Percentiles rank a stretch among this genome's conserved stretches.
Evolutionary conservation across 2,888 invertebrate species (phyloP).

Genomic region (Theristus sp.): DNA sequence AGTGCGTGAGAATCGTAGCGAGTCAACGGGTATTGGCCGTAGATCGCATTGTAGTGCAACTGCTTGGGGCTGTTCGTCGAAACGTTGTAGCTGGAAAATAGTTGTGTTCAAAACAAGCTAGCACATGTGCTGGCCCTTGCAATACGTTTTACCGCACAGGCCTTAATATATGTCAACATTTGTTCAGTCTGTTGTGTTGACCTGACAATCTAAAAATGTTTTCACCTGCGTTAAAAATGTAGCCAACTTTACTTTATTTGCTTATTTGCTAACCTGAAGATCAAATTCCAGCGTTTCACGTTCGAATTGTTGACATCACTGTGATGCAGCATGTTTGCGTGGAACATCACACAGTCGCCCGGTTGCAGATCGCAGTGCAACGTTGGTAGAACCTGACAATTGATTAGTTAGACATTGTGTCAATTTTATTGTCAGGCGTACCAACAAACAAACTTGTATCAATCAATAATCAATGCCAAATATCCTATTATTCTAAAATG

Average conservation of each 20-base stretch:
- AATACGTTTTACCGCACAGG: too few relatives aligned
- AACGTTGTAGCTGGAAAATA: conserved; percentile 1
- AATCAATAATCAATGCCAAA: too few relatives aligned
- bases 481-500: too few relatives aligned
- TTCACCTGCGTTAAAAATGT: too few relatives aligned
- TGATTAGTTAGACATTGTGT: too few relatives aligned
- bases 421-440: not conserved
- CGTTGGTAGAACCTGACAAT: not conserved
- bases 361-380: not conserved
- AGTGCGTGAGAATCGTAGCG: not conserved
- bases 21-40: not conserved
- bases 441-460: not conserved
- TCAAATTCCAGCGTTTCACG: not conserved
- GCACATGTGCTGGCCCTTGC: too few relatives aligned
- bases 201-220: too few relatives aligned
- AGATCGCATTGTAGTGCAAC: not conserved
- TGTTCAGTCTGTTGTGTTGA: too few relatives aligned
- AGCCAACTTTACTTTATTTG: too few relatives aligned
- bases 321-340: not conserved
- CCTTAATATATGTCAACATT: too few relatives aligned
- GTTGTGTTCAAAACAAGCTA: too few relatives aligned
- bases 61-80: not conserved
- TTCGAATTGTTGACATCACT: not conserved
- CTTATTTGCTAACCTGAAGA: too few relatives aligned
- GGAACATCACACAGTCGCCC: not conserved